Evolutionary conservation across 2,888 invertebrate genomes (phyloP).

Genomic region (Pristionchus exspectatus): DNA sequence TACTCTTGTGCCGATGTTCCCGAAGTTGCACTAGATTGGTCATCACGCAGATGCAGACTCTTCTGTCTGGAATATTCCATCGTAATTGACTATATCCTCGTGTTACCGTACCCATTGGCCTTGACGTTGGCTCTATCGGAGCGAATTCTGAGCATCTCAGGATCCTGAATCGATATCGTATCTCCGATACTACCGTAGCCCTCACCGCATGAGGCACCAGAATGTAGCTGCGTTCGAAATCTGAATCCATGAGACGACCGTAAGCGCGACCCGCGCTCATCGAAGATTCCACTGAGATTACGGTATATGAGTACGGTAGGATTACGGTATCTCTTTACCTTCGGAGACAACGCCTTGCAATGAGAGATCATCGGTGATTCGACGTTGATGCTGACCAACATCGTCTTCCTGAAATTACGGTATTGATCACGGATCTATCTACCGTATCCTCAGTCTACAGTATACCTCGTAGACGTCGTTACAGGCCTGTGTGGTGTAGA

Average conservation of each 20-base stretch:
- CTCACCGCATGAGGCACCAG: neutral
- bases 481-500: neutral
- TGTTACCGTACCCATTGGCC: neutral
- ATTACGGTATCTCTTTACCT: neutral
- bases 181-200: neutral
- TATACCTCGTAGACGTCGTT: conserved; percentile 14
- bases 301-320: neutral
- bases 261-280: neutral
- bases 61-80: neutral
- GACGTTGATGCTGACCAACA: neutral
- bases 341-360: neutral
- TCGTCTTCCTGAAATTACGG: neutral
- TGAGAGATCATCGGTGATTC: neutral
- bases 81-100: neutral
- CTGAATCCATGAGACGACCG: neutral
- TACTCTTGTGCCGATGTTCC: neutral
- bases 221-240: neutral
- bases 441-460: neutral
- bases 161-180: neutral
- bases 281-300: neutral
- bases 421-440: neutral
- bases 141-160: neutral
- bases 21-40: neutral
- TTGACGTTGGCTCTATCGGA: neutral
- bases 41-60: neutral